Evolutionary conservation across 2,113 vertebrate species (phyloP).

Genomic region (Anolis sagrei): DNA sequence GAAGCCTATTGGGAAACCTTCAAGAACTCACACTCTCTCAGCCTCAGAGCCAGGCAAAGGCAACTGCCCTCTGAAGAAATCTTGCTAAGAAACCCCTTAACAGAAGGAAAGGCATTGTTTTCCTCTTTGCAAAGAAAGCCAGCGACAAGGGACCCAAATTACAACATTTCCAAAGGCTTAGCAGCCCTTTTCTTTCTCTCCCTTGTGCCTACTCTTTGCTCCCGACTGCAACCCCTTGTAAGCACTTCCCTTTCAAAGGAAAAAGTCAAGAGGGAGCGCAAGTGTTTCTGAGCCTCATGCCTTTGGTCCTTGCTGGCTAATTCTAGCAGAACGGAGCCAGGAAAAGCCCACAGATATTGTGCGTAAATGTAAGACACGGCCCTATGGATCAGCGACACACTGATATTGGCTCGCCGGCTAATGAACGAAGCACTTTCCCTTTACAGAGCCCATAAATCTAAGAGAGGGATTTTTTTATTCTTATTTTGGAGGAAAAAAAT

Average conservation of each 20-base stretch:
- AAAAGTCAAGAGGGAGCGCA: neutral
- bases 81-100: too few relatives aligned
- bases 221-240: neutral
- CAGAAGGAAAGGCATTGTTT: too few relatives aligned
- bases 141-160: too few relatives aligned
- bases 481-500: neutral
- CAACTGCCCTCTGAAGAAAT: too few relatives aligned
- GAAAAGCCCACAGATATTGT: neutral
- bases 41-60: too few relatives aligned
- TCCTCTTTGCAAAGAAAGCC: too few relatives aligned
- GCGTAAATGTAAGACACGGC: neutral
- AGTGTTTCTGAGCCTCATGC: neutral
- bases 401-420: conserved; percentile 1
- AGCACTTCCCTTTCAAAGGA: neutral
- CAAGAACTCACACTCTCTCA: too few relatives aligned
- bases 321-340: neutral
- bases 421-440: conserved; percentile 46
- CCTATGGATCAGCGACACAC: conserved; percentile 43
- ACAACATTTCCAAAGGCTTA: too few relatives aligned
- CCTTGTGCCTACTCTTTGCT: neutral
- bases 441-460: conserved; percentile 48
- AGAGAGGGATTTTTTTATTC: conserved; percentile 20
- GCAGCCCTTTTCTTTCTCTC: too few relatives aligned
- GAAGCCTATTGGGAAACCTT: too few relatives aligned
- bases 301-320: neutral